Evolutionary conservation across 2,113 vertebrate genomes (phyloP).

Genomic region (Clupea harengus): DNA sequence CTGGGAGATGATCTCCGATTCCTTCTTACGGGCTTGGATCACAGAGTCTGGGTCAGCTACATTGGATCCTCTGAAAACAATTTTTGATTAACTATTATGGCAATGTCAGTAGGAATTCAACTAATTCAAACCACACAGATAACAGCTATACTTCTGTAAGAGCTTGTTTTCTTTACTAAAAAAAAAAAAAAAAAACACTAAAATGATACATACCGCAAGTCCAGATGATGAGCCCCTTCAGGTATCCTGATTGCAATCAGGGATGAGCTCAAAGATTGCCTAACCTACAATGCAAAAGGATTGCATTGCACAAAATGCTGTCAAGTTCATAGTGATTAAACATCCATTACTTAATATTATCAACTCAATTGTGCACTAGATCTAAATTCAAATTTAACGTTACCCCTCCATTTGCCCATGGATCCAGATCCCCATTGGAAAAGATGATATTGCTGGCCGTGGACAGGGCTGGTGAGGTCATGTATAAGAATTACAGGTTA

Average conservation of each 20-base stretch:
- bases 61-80: constrained; percentile 70
- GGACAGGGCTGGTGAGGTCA: constrained; percentile 72
- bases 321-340: not conserved
- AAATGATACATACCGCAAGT: constrained; percentile 77
- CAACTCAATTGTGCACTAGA: not conserved
- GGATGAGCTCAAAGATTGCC: constrained; percentile 73
- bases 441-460: constrained; percentile 91
- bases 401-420: constrained; percentile 92
- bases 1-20: constrained; percentile 70
- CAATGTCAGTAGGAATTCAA: not conserved
- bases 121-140: not conserved
- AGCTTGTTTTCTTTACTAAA: not conserved
- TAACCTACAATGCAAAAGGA: constrained; percentile 68
- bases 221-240: constrained; percentile 87
- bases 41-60: constrained; percentile 77
- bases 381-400: constrained; percentile 43
- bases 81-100: not conserved
- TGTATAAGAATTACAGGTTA: not conserved
- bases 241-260: constrained; percentile 76
- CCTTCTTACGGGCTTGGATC: constrained; percentile 67
- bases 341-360: not conserved
- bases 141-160: not conserved
- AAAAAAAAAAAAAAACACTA: not conserved
- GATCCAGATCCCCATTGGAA: constrained; percentile 93
- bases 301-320: not conserved